A percentile compares a stretch with the other conserved stretches of the same genome.
These are phyloP conservation scores for Chrysodeixis includens DNA, from an alignment of 2,888 invertebrate genomes.

Conservation along the genomic window DNA sequence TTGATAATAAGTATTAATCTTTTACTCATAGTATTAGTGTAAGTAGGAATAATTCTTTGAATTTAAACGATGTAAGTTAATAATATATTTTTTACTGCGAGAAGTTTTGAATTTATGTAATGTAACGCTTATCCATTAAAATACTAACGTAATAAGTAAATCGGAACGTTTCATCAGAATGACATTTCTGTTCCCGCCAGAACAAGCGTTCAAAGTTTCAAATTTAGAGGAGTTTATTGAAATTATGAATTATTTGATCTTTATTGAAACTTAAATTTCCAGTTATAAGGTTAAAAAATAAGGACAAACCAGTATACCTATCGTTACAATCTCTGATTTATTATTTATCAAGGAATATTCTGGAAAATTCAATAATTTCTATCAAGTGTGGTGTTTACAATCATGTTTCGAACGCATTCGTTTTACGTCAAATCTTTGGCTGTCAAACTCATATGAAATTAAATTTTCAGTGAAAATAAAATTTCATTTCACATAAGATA, in stretches of 20 bases:
- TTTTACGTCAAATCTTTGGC: background rate
- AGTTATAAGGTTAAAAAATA: background rate
- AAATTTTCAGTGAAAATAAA: background rate
- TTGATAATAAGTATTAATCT: too few relatives aligned
- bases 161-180: constrained; percentile 5
- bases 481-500: background rate
- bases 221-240: background rate
- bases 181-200: constrained; percentile 32
- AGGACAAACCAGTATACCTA: background rate
- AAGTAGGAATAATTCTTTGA: too few relatives aligned
- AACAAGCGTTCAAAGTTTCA: constrained; percentile 32
- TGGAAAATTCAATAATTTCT: background rate
- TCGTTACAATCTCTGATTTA: background rate
- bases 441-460: constrained; percentile 5
- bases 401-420: constrained; percentile 7
- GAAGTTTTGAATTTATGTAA: too few relatives aligned
- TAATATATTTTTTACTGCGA: too few relatives aligned
- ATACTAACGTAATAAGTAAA: background rate
- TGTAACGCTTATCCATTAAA: too few relatives aligned
- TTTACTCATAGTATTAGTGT: too few relatives aligned
- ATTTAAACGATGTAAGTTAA: too few relatives aligned
- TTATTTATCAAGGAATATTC: background rate
- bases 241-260: background rate
- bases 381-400: background rate
- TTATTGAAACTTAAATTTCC: background rate